phyloP scores from a whole-genome alignment of 2,888 invertebrate species.

The Syritta pipiens region DNA sequence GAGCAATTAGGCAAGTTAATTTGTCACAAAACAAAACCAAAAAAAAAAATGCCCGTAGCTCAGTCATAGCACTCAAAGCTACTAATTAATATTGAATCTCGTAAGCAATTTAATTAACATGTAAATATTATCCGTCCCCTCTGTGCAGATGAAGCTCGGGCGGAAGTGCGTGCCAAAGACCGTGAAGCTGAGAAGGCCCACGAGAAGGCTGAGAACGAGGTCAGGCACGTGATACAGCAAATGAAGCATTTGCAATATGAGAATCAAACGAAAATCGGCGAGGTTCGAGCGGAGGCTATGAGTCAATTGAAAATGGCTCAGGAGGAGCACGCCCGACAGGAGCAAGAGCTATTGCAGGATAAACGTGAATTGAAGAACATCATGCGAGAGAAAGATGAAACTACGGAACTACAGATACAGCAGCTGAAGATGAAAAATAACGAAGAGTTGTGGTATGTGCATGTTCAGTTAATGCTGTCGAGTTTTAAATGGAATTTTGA shows the following conservation, averaged over 20 bases:
- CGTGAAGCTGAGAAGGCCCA: constrained; percentile 92
- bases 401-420: constrained; percentile 76
- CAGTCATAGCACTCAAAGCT: constrained; percentile 34
- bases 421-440: constrained; percentile 76
- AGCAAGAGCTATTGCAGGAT: constrained; percentile 85
- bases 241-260: constrained; percentile 96
- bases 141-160: constrained; percentile 79
- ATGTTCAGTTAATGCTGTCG: not conserved
- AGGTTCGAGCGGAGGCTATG: constrained; percentile 90
- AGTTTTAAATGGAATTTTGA: too few relatives aligned
- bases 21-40: constrained; percentile 47
- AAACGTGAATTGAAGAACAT: constrained; percentile 81
- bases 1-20: constrained; percentile 88
- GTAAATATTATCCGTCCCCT: constrained; percentile 2
- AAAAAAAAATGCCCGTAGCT: not conserved
- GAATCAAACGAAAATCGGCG: constrained; percentile 91
- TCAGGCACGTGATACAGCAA: constrained; percentile 94
- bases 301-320: constrained; percentile 90
- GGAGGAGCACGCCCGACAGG: constrained; percentile 89
- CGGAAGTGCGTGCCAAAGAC: constrained; percentile 84
- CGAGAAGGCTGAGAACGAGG: constrained; percentile 91
- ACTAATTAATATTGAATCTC: constrained; percentile 53
- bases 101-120: constrained; percentile 45
- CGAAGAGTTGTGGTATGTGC: constrained; percentile 75
- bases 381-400: constrained; percentile 80